These are phyloP conservation scores for Enteromius radiatus DNA, from an alignment of 2,797 vertebrate species.

Conservation along the genomic window DNA sequence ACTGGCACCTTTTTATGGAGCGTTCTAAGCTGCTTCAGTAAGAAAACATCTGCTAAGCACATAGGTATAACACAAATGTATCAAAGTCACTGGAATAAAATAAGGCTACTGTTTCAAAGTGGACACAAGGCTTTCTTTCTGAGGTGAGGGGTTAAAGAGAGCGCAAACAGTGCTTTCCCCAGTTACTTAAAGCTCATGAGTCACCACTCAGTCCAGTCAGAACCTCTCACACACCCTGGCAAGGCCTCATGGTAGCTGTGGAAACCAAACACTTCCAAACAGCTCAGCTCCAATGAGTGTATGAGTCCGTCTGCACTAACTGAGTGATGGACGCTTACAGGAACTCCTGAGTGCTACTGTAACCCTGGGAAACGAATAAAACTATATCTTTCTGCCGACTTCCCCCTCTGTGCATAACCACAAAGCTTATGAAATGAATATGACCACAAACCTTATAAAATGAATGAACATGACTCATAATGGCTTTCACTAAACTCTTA, in stretches of 20 bases:
- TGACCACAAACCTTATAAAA: not conserved
- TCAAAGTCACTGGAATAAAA: constrained; percentile 12
- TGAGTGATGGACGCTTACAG: not conserved
- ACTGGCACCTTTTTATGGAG: not conserved
- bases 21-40: not conserved
- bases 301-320: not conserved
- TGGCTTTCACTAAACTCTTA: not conserved
- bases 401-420: constrained; percentile 4
- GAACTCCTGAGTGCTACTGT: constrained; percentile 18
- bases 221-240: constrained; percentile 63
- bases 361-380: not conserved
- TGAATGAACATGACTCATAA: not conserved
- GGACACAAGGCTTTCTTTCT: not conserved
- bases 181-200: constrained; percentile 72
- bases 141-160: constrained; percentile 15
- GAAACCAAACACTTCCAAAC: constrained; percentile 76
- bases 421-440: not conserved
- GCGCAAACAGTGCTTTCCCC: constrained; percentile 55
- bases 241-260: constrained; percentile 62
- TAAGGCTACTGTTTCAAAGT: not conserved
- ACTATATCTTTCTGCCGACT: not conserved
- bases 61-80: not conserved
- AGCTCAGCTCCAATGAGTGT: constrained; percentile 42
- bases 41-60: not conserved
- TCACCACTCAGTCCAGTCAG: constrained; percentile 68